Percentiles rank a stretch among this genome's conserved stretches.
Evolutionary conservation across 2,888 invertebrate genomes (phyloP).

Genomic region (Ischnus inquisitorius): DNA sequence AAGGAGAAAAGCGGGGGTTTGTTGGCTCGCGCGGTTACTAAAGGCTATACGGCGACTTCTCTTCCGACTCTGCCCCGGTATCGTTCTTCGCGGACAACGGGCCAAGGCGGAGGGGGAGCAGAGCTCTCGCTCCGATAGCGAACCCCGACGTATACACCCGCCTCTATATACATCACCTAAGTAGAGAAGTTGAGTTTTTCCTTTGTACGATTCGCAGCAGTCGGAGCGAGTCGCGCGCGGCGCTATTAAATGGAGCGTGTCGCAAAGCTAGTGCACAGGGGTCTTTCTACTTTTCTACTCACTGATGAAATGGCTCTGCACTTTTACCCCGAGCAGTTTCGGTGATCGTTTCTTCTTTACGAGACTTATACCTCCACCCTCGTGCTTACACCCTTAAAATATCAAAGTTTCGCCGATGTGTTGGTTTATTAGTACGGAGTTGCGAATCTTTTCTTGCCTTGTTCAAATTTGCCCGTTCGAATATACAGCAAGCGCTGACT

Average conservation of each 20-base stretch:
- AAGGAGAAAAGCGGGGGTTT: conserved; percentile 51
- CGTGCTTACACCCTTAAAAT: conserved; percentile 33
- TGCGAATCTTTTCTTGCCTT: background rate
- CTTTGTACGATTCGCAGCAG: conserved; percentile 70
- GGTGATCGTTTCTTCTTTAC: conserved; percentile 67
- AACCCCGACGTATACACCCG: conserved; percentile 24
- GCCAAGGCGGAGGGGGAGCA: background rate
- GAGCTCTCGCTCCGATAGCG: conserved; percentile 34
- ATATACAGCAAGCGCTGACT: background rate
- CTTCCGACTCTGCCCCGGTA: background rate
- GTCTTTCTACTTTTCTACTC: conserved; percentile 56
- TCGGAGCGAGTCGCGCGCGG: conserved; percentile 67
- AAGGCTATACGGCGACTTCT: conserved; percentile 29
- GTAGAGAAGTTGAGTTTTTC: conserved; percentile 73
- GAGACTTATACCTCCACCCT: conserved; percentile 47
- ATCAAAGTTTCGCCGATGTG: conserved; percentile 45
- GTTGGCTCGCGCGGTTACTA: conserved; percentile 50
- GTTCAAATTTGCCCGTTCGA: background rate
- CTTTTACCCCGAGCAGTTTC: conserved; percentile 69
- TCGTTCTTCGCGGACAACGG: conserved; percentile 14
- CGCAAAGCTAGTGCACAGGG: conserved; percentile 25
- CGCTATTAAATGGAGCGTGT: conserved; percentile 27
- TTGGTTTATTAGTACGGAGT: background rate
- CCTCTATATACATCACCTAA: conserved; percentile 57
- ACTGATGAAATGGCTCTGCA: conserved; percentile 75